Conservation (phyloP, 2,113 vertebrate genomes). For the Mesocricetus auratus region DNA sequence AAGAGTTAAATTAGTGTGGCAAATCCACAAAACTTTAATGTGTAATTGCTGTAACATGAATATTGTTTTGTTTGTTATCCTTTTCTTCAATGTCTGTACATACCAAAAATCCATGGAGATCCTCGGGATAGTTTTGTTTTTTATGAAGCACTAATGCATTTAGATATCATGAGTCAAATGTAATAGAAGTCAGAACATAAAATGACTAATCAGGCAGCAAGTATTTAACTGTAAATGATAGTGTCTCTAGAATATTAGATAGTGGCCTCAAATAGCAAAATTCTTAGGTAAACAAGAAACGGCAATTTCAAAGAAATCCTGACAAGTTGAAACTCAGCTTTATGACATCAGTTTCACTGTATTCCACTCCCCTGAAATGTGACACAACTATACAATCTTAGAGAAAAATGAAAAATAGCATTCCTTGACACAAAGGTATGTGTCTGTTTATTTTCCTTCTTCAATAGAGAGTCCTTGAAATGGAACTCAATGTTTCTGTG, state of each 20-base stretch:
- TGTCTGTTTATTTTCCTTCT: background rate
- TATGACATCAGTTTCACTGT: slow-evolving; percentile 24
- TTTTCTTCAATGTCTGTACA: slow-evolving; percentile 7
- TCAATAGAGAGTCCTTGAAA: background rate
- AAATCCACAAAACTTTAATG: slow-evolving; percentile 63
- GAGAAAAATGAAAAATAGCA: slow-evolving; percentile 51
- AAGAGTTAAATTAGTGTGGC: slow-evolving; percentile 68
- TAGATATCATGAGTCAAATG: slow-evolving; percentile 41
- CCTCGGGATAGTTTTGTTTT: slow-evolving; percentile 61
- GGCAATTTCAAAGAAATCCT: slow-evolving; percentile 3
- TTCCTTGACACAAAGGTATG: slow-evolving; percentile 19
- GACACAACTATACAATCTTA: slow-evolving; percentile 36
- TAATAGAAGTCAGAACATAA: slow-evolving; percentile 48
- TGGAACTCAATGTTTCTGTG: background rate
- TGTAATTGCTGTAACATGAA: slow-evolving; percentile 66
- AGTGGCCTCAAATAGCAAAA: background rate
- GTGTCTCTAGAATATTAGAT: background rate
- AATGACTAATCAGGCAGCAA: slow-evolving; percentile 29
- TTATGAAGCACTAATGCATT: slow-evolving; percentile 65
- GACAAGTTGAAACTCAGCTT: background rate
- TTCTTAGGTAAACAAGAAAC: slow-evolving; percentile 33
- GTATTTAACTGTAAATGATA: slow-evolving; percentile 37
- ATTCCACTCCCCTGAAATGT: slow-evolving; percentile 27
- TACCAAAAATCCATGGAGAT: slow-evolving; percentile 3
- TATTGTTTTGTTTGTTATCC: slow-evolving; percentile 43